Conservation (phyloP, 2,113 vertebrate genomes). For the Phylloscopus trochiloides region DNA sequence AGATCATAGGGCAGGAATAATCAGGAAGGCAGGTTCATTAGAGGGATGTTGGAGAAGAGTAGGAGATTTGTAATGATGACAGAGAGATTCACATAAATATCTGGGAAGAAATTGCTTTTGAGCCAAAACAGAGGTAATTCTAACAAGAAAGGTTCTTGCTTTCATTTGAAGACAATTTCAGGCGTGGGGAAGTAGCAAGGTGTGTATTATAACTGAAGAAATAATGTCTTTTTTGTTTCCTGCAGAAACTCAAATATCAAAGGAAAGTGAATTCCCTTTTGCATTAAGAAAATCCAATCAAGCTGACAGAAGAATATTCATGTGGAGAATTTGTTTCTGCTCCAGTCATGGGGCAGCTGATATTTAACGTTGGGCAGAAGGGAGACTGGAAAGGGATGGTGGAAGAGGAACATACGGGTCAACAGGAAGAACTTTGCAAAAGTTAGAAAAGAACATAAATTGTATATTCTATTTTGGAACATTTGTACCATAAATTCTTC, state of each 20-base stretch:
- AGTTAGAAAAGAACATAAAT: background rate
- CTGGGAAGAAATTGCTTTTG: background rate
- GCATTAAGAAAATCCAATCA: background rate
- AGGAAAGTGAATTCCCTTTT: background rate
- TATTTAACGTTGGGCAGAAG: rapidly evolving
- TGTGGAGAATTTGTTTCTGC: background rate
- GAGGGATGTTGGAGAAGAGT: background rate
- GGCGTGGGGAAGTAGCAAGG: background rate
- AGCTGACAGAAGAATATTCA: background rate
- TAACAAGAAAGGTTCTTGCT: background rate
- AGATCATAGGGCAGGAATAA: background rate
- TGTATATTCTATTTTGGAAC: background rate
- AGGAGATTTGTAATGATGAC: background rate
- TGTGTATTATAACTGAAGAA: background rate
- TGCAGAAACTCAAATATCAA: background rate
- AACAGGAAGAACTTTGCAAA: background rate
- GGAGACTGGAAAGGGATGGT: background rate
- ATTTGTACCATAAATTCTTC: background rate
- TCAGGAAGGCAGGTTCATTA: background rate
- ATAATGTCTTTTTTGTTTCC: background rate
- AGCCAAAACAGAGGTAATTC: background rate
- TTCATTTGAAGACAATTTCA: background rate
- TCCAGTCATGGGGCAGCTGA: background rate
- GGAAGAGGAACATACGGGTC: rapidly evolving
- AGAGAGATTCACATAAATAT: background rate